Evolutionary conservation across 2,113 vertebrate genomes (phyloP), one percentile per base, ranked within the genome.

Genomic region (Otus sunia): DNA sequence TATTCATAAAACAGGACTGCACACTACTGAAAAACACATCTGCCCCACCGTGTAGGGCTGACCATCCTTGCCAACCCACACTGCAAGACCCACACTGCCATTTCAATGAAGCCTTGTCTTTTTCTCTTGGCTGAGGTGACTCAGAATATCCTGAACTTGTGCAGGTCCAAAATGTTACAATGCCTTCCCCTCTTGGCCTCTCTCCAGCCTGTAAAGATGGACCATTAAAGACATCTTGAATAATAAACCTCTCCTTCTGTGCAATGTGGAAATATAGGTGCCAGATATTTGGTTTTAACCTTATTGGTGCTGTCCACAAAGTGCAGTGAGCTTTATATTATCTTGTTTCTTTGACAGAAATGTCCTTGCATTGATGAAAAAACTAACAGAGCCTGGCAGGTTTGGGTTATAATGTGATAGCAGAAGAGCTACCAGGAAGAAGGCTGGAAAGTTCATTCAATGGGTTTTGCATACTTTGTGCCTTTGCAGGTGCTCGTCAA

Each of bases 11-110:
- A 59, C 1, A 63, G 4, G 20, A 71, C 12, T 41, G 27, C 29
- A 45, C 6, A 41, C 22, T 47, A 10, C 20, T 67, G 55, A 69
- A 71, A 90, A 87, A 39, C 11, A 55, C 11, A 66, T 2, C 0
- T 56, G 20, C 14, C 6, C 16, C 23, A 41, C 2, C 1, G 26
- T 2, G 6, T 3, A 77, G 14, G 36, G 5, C 4, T 56, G 21
- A 16, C 17, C 15, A 27, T 18, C 5, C 26, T 82, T 82, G 30
- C 4, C 19, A 83, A 7, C 1, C 1, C 7, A 0, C 20, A 34
- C 19, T n/a, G 6, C 14, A 76, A 64, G 7, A 30, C 12, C 5
- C 23, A 59, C 29, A 8, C 6, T 49, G 9, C 6, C 8, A 69
- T 39, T 90, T 79, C 23, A 64, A 29, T 10, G 17, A 81, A 82